phyloP scores from a whole-genome alignment of 2,888 invertebrate species.

The Abrostola triplasia region DNA sequence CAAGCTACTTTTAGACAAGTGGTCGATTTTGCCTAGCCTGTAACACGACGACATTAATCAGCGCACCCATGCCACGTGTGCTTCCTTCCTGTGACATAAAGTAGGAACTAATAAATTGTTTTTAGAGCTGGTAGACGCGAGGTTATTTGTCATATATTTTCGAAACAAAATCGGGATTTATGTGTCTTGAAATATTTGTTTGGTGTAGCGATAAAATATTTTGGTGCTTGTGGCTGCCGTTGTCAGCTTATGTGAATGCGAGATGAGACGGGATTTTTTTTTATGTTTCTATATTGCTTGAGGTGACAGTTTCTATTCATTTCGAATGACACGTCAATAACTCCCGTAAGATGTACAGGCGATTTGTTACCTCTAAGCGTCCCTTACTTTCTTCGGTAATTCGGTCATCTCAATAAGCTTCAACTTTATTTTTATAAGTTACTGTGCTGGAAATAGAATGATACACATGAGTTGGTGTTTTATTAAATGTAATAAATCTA shows the following conservation, averaged over 20 bases:
- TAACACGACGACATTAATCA: constrained; percentile 50
- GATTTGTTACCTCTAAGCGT: too few species aligned
- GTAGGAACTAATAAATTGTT: constrained; percentile 42
- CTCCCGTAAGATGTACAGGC: too few species aligned
- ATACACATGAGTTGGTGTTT: too few species aligned
- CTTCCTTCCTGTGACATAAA: constrained; percentile 42
- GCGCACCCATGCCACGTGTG: constrained; percentile 21
- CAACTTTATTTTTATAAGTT: too few species aligned
- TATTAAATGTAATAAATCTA: constrained; percentile 15
- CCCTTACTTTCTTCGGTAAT: too few species aligned
- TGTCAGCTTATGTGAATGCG: background rate
- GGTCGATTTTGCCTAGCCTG: constrained; percentile 62
- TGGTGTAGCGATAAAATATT: constrained; percentile 9
- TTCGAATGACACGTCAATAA: too few species aligned
- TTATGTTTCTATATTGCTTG: too few species aligned
- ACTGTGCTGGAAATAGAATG: too few species aligned
- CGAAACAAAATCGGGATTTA: constrained; percentile 18
- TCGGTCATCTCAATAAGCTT: too few species aligned
- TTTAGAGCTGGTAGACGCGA: constrained; percentile 31
- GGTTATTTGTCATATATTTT: constrained; percentile 30
- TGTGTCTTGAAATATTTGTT: constrained; percentile 24
- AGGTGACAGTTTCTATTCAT: too few species aligned
- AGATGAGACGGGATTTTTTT: background rate
- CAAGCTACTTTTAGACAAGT: constrained; percentile 80
- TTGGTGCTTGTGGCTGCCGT: background rate